Evolutionary conservation across 2,888 invertebrate genomes (phyloP).

Genomic region (Dryadula phaetusa): DNA sequence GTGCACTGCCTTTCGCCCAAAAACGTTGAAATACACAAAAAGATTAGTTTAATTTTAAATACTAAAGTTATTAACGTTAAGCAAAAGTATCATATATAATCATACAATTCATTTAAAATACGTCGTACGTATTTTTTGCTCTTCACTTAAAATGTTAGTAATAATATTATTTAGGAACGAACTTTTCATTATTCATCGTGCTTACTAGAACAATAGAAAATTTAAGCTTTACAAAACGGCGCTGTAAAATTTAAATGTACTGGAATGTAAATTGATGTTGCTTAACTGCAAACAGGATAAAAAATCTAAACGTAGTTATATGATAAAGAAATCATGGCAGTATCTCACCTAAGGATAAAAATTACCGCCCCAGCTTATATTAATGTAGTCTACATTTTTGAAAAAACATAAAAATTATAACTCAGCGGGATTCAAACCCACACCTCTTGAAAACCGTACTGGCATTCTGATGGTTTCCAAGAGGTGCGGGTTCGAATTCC

Average conservation of each 20-base stretch:
- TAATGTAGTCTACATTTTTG: constrained; percentile 29
- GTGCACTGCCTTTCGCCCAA: no score
- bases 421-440: no score
- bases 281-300: constrained; percentile 30
- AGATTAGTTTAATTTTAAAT: no score
- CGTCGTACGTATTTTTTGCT: not conserved
- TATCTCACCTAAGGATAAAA: constrained; percentile 35
- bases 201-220: constrained; percentile 20
- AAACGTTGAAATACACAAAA: not conserved
- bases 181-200: constrained; percentile 5
- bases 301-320: constrained; percentile 31
- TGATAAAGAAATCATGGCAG: constrained; percentile 40
- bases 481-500: no score
- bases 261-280: constrained; percentile 32
- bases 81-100: not conserved
- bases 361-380: constrained; percentile 33
- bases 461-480: no score
- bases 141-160: not conserved
- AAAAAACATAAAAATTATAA: no score
- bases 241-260: constrained; percentile 28
- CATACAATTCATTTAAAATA: not conserved
- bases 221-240: constrained; percentile 23
- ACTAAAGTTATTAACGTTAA: not conserved
- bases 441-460: no score
- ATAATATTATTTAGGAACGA: not conserved